phyloP scores from a whole-genome alignment of 2,113 vertebrate genomes.

The Tragelaphus scriptus region DNA sequence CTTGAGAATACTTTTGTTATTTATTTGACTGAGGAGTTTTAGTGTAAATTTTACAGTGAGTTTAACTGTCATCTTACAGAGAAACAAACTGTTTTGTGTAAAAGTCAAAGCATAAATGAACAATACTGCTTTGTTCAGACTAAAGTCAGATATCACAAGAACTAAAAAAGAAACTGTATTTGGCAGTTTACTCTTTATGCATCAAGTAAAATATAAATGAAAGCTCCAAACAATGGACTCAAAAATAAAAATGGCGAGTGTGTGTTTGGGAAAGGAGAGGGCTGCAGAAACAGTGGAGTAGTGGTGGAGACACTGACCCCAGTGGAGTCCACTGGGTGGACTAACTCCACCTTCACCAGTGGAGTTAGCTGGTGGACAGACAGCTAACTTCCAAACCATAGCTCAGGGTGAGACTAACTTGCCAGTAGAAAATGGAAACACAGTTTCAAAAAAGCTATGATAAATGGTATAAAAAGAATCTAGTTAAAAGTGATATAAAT shows the following conservation, averaged over 20 bases:
- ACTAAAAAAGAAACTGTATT: background rate
- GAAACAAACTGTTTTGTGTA: background rate
- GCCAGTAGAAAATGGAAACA: background rate
- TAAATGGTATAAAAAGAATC: background rate
- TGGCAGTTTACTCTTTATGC: background rate
- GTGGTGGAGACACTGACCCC: background rate
- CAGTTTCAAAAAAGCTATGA: background rate
- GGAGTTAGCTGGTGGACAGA: background rate
- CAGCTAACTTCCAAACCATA: background rate
- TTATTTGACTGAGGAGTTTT: background rate
- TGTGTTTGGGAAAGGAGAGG: background rate
- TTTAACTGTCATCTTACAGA: background rate
- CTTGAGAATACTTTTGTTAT: background rate
- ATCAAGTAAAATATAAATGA: background rate
- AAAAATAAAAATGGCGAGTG: background rate
- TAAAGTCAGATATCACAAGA: background rate
- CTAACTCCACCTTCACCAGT: too few relatives aligned
- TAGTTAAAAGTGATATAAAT: background rate
- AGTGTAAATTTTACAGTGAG: background rate
- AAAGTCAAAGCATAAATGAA: slow-evolving; percentile 11
- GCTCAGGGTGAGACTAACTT: background rate
- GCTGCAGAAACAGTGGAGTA: background rate
- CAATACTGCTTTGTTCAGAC: slow-evolving; percentile 12
- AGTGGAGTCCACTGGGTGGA: too few relatives aligned
- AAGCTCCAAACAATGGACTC: background rate